Conservation (phyloP, 2,797 vertebrate species). For the Erithacus rubecula region DNA sequence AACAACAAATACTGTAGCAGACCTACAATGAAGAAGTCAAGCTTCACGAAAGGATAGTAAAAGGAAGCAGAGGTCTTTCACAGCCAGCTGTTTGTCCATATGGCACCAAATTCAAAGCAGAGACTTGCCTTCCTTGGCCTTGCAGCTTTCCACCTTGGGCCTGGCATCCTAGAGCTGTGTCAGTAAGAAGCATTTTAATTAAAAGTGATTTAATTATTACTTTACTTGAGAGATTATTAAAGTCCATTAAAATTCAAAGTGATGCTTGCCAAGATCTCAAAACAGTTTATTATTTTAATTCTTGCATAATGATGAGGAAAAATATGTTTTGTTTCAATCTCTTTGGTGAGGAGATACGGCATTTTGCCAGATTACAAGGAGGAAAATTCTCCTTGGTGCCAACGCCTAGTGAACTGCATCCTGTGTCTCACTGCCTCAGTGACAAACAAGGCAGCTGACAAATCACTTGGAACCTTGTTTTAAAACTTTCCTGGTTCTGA, state of each 20-base stretch:
- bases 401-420: conserved; percentile 13
- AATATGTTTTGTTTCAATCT: conserved; percentile 33
- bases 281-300: conserved; percentile 33
- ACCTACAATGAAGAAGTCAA: background rate
- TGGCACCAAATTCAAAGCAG: background rate
- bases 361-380: background rate
- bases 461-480: background rate
- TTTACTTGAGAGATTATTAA: background rate
- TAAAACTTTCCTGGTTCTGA: conserved; percentile 12
- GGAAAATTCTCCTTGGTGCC: conserved; percentile 10
- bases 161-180: background rate
- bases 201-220: background rate
- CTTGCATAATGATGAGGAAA: conserved; percentile 17
- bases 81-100: background rate
- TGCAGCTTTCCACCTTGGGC: background rate
- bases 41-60: background rate
- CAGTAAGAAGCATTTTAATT: background rate
- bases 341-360: background rate
- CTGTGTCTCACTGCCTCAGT: background rate
- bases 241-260: background rate
- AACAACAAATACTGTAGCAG: background rate
- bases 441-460: background rate
- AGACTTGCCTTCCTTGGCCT: background rate
- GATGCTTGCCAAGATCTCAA: background rate
- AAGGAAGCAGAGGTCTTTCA: background rate